A percentile compares a stretch with the other conserved stretches of the same genome.
Evolutionary conservation across 1,140 invertebrate species (phyloP).

Genomic region (Drosophila trapezifrons): DNA sequence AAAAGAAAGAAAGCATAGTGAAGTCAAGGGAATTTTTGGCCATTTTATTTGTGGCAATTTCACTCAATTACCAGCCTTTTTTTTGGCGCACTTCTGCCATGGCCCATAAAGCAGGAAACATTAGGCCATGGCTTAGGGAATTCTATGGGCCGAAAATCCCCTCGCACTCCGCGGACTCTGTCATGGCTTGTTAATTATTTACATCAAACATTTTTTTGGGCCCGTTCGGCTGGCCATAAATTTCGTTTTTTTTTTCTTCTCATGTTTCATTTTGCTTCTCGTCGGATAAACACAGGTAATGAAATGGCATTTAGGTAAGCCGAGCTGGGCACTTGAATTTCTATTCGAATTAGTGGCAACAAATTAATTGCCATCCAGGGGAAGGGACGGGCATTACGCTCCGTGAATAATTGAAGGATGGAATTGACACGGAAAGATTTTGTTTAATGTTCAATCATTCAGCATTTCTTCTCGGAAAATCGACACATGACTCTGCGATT

Average conservation of each 20-base stretch:
- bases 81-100: slow-evolving; percentile 14
- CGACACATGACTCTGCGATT: background rate
- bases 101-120: slow-evolving; percentile 47
- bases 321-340: slow-evolving; percentile 26
- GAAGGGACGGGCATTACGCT: background rate
- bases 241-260: slow-evolving; percentile 42
- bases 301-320: slow-evolving; percentile 61
- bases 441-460: background rate
- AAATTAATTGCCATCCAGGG: slow-evolving; percentile 21
- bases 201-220: slow-evolving; percentile 59
- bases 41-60: slow-evolving; percentile 62
- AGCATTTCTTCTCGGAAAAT: slow-evolving; percentile 1
- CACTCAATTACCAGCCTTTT: slow-evolving; percentile 62
- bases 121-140: slow-evolving; percentile 9
- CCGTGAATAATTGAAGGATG: slow-evolving; percentile 6
- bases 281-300: slow-evolving; percentile 51
- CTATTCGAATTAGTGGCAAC: slow-evolving; percentile 21
- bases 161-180: slow-evolving; percentile 8
- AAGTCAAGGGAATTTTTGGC: slow-evolving; percentile 12
- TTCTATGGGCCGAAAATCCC: slow-evolving; percentile 26
- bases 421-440: slow-evolving; percentile 3
- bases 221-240: slow-evolving; percentile 23
- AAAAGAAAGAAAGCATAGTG: slow-evolving; percentile 1
- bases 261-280: slow-evolving; percentile 43
- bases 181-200: slow-evolving; percentile 67